These are phyloP conservation scores for Nothura maculosa DNA, from an alignment of 2,797 vertebrate genomes.

Conservation along the genomic window DNA sequence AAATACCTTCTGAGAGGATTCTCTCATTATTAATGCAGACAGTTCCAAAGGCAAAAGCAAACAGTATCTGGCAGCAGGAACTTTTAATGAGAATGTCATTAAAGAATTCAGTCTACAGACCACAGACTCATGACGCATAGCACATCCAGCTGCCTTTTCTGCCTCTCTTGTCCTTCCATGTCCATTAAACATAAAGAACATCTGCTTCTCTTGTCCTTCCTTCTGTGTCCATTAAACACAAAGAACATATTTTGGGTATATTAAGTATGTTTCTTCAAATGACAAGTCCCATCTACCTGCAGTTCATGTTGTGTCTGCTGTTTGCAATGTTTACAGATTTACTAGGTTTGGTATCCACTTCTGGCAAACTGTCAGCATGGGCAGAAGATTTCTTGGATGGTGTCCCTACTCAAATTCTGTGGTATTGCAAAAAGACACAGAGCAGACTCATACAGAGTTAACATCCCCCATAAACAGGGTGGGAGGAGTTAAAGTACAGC, in stretches of 20 bases:
- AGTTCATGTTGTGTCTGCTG: neutral
- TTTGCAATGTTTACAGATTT: neutral
- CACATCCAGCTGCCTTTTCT: neutral
- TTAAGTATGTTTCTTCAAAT: neutral
- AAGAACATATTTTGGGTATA: neutral
- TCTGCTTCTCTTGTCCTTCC: neutral
- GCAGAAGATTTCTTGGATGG: neutral
- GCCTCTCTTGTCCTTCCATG: neutral
- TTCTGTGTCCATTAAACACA: neutral
- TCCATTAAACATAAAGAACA: neutral
- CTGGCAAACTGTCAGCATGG: slow-evolving; percentile 2
- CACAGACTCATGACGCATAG: neutral
- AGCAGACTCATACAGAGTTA: neutral
- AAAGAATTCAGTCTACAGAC: neutral
- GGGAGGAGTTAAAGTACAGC: slow-evolving; percentile 12
- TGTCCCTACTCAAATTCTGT: neutral
- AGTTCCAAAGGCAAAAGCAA: slow-evolving; percentile 38
- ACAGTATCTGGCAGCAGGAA: neutral
- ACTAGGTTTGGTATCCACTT: neutral
- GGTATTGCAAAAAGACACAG: neutral
- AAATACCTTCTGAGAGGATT: neutral
- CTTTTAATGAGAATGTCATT: slow-evolving; percentile 5
- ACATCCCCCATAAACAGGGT: neutral
- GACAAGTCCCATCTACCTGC: neutral
- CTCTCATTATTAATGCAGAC: slow-evolving; percentile 7